Percentiles rank a stretch among this genome's conserved stretches.
Evolutionary conservation across 2,113 vertebrate species (phyloP).

Genomic region (Mustelus asterias): DNA sequence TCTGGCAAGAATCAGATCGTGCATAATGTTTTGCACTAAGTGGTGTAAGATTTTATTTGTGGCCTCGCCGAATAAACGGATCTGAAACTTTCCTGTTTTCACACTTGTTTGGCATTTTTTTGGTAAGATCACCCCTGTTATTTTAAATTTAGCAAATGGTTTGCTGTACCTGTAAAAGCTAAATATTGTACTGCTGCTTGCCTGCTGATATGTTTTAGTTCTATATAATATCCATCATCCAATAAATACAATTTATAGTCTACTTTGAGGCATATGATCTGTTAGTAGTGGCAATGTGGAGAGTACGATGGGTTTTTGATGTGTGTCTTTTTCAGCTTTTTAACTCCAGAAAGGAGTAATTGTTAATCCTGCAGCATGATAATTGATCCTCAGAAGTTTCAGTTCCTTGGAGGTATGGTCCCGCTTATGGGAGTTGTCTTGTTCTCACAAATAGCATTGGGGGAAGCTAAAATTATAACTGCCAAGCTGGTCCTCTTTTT

Average conservation of each 20-base stretch:
- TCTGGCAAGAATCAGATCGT: too few species aligned
- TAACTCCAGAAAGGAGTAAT: not conserved
- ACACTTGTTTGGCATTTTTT: too few species aligned
- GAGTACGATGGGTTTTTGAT: not conserved
- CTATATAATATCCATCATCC: not conserved
- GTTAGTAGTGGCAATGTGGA: not conserved
- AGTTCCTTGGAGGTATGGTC: not conserved
- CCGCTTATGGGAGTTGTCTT: not conserved
- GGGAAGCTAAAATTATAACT: not conserved
- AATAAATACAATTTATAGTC: not conserved
- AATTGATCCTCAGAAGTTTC: not conserved
- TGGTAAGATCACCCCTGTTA: not conserved
- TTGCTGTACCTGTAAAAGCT: not conserved
- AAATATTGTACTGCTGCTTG: not conserved
- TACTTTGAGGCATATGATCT: not conserved
- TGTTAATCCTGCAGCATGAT: not conserved
- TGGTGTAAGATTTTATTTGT: too few species aligned
- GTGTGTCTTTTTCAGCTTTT: not conserved
- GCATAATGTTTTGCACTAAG: too few species aligned
- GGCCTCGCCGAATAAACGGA: too few species aligned
- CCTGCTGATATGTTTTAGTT: not conserved
- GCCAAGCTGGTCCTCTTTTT: not conserved
- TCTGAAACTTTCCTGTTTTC: too few species aligned
- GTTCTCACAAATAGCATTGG: not conserved
- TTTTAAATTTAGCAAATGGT: not conserved